Conservation (phyloP, 2,797 vertebrate species). For the Cossypha niveicapilla region DNA sequence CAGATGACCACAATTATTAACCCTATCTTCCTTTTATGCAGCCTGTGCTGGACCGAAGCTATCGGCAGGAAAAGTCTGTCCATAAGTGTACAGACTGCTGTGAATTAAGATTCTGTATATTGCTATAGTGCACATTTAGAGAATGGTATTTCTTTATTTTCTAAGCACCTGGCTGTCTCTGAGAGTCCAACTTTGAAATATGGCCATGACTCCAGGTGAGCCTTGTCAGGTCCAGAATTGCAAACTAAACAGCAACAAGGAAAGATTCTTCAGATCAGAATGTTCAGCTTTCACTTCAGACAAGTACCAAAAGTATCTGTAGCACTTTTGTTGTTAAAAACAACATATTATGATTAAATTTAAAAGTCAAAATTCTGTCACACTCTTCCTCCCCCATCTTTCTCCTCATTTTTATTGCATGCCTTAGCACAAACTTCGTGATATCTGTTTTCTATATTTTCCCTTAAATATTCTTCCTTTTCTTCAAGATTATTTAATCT, state of each 20-base stretch:
- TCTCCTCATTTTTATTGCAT: not conserved
- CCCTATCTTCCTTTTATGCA: not conserved
- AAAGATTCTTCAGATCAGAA: not conserved
- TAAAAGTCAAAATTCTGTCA: not conserved
- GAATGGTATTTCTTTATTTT: not conserved
- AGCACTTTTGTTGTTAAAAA: slow-evolving; percentile 12
- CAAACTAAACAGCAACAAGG: not conserved
- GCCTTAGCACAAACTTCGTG: not conserved
- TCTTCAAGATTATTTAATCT: not conserved
- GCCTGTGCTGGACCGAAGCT: not conserved
- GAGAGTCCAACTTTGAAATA: not conserved
- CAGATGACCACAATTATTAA: not conserved
- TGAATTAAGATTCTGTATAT: not conserved
- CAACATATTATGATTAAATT: not conserved
- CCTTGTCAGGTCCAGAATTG: not conserved
- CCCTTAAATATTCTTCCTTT: not conserved
- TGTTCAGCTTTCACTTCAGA: not conserved
- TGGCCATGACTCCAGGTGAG: not conserved
- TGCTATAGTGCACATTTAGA: not conserved
- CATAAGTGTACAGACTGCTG: not conserved
- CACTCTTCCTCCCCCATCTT: not conserved
- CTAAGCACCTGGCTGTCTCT: not conserved
- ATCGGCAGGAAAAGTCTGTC: not conserved
- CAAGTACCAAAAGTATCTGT: not conserved
- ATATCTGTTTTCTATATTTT: not conserved